Base-by-base conservation (phyloP, 2,797 vertebrate genomes). In the Epinephelus malabaricus region DNA sequence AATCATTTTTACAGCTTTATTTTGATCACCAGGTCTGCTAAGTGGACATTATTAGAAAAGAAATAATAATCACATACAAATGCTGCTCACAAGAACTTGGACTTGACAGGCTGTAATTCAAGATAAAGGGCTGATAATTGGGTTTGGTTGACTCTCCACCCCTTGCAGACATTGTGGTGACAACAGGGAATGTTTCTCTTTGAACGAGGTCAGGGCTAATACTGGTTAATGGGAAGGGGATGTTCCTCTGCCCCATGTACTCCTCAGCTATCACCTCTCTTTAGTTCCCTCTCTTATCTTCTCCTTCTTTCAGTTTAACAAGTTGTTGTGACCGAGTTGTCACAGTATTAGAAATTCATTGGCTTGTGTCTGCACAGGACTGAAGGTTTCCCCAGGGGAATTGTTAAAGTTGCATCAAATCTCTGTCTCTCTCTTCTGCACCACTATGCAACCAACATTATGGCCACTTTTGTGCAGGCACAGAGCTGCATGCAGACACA, bases 171-270 rank as follows among this genome's bases (percentile, higher is more conserved):
- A 88, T 81, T 17, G 56, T 81, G 90, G 93, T 92, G 92, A 92
- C 94, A 89, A 61, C 62, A 66, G 91, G 88, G 93, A 94, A 93
- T 93, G 91, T 89, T 91, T 85, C 82, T 72, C 82, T 84, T 92
- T 91, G 88, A 88, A 92, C 86, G 76, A 88, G 88, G 87, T 90
- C 87, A 51, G 62, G 59, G 73, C 85, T 87, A 85, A 90, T 85
- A 25, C 86, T 38, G 43, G 68, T 84, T 92, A 90, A 93, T 93
- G 81, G 83, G 78, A 85, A 92, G 78, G 86, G 88, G 91, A 90
- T 88, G 92, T 89, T 86, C 85, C 79, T 79, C 63, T 90, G 82
- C 60, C 81, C 82, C 49, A 43, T 6, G n/a, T 40, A 38, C 68
- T 47, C 59, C 58, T 64, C 66, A 65, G 77, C 74, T 58, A 76